Evolutionary conservation across 2,797 vertebrate species (phyloP).

Genomic region (Gouania willdenowi): DNA sequence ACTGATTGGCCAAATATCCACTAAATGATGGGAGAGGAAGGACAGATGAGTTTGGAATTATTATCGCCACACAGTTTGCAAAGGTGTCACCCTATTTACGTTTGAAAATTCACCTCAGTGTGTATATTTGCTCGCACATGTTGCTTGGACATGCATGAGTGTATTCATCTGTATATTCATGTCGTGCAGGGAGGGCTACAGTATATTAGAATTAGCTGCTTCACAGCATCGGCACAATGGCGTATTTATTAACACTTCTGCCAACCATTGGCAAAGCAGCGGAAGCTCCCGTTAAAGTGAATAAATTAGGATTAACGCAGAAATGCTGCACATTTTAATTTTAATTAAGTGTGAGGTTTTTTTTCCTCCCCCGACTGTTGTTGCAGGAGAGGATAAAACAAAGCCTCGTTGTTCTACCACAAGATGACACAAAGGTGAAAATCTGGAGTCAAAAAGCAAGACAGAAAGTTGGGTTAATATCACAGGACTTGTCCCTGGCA

Average conservation of each 20-base stretch:
- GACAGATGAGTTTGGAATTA: conserved; percentile 39
- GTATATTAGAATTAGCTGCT: conserved; percentile 64
- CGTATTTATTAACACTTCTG: conserved; percentile 69
- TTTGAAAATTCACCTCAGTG: too few species aligned
- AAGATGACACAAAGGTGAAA: conserved; percentile 24
- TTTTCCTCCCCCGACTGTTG: conserved; percentile 64
- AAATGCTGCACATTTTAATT: conserved; percentile 69
- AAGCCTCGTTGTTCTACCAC: conserved; percentile 23
- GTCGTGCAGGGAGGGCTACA: conserved; percentile 57
- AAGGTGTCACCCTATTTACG: too few species aligned
- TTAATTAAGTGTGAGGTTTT: conserved; percentile 78
- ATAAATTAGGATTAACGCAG: conserved; percentile 75
- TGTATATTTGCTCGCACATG: conserved; percentile 2
- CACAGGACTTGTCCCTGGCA: conserved; percentile 37
- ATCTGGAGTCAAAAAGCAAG: conserved; percentile 7
- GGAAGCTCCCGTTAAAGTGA: conserved; percentile 70
- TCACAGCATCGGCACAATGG: conserved; percentile 66
- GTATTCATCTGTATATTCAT: neutral
- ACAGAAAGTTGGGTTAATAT: conserved; percentile 29
- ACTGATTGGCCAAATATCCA: conserved; percentile 24
- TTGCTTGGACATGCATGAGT: neutral
- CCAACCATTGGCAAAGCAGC: conserved; percentile 63
- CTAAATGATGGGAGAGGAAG: conserved; percentile 35
- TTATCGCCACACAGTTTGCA: conserved; percentile 48
- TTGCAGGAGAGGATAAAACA: conserved; percentile 18